phyloP scores from a whole-genome alignment of 1,140 invertebrate genomes.

The Apolygus lucorum region DNA sequence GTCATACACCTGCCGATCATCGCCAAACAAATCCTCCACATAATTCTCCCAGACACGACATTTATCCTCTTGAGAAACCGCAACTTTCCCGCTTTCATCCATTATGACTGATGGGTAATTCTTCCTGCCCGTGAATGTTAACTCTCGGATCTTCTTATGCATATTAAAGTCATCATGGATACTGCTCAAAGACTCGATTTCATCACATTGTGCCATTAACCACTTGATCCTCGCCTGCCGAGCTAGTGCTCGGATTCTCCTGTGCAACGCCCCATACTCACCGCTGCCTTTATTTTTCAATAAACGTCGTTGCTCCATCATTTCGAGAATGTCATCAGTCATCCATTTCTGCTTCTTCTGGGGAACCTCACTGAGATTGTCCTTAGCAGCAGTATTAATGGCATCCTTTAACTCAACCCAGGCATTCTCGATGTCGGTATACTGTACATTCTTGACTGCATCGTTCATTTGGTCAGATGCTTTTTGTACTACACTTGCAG shows the following conservation, averaged over 20 bases:
- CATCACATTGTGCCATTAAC: slow-evolving; percentile 20
- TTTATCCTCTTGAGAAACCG: slow-evolving; percentile 16
- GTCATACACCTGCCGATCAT: no score
- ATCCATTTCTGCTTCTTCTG: slow-evolving; percentile 27
- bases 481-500: slow-evolving; percentile 11
- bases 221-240: slow-evolving; percentile 21
- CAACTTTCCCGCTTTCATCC: slow-evolving; percentile 17
- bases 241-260: background rate
- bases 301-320: slow-evolving; percentile 33
- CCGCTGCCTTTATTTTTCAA: slow-evolving; percentile 22
- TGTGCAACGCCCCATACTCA: slow-evolving; percentile 13
- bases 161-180: slow-evolving; percentile 26
- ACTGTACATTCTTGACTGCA: slow-evolving; percentile 22
- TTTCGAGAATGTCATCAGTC: slow-evolving; percentile 33
- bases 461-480: background rate
- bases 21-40: slow-evolving; percentile 31
- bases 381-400: background rate
- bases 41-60: slow-evolving; percentile 28
- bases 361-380: slow-evolving; percentile 7
- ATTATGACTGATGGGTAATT: background rate
- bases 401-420: slow-evolving; percentile 19
- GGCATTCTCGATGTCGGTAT: slow-evolving; percentile 9
- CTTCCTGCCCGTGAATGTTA: slow-evolving; percentile 19
- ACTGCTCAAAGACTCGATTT: slow-evolving; percentile 20
- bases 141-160: slow-evolving; percentile 29